Evolutionary conservation across 2,797 vertebrate species (phyloP).

Genomic region (Aplochiton taeniatus): DNA sequence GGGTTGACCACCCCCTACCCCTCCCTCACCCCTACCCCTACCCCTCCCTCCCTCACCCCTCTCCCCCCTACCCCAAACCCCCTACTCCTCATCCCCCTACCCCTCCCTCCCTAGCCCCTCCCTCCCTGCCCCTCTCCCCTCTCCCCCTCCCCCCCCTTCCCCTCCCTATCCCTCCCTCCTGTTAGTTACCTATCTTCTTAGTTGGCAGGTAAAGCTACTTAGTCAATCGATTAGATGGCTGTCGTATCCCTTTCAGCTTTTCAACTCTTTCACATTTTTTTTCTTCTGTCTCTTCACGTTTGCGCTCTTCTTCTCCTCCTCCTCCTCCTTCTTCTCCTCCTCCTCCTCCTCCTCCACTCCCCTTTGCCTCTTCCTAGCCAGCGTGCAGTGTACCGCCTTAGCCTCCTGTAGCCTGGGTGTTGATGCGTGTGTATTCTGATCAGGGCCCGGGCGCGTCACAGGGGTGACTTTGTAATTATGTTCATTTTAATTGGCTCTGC

Average conservation of each 20-base stretch:
- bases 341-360: constrained; percentile 19
- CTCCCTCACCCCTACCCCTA: too few species aligned
- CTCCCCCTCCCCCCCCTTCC: not conserved
- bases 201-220: too few species aligned
- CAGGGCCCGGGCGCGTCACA: constrained; percentile 66
- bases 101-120: too few species aligned
- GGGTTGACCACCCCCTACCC: too few species aligned
- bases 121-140: not conserved
- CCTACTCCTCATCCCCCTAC: too few species aligned
- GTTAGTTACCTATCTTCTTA: too few species aligned
- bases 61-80: not conserved
- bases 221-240: too few species aligned
- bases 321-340: constrained; percentile 15
- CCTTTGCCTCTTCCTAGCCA: constrained; percentile 34
- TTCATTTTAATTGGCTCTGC: constrained; percentile 85
- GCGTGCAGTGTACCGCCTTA: constrained; percentile 36
- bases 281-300: constrained; percentile 9
- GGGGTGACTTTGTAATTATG: constrained; percentile 86
- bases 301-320: not conserved
- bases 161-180: too few species aligned
- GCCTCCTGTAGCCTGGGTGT: too few species aligned
- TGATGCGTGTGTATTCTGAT: constrained; percentile 75
- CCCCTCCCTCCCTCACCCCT: not conserved
- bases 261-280: not conserved
- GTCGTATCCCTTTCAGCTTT: not conserved